A percentile compares a stretch with the other conserved stretches of the same genome.
These are phyloP conservation scores for Diorhabda elongata DNA, from an alignment of 1,140 invertebrate species.

Conservation along the genomic window DNA sequence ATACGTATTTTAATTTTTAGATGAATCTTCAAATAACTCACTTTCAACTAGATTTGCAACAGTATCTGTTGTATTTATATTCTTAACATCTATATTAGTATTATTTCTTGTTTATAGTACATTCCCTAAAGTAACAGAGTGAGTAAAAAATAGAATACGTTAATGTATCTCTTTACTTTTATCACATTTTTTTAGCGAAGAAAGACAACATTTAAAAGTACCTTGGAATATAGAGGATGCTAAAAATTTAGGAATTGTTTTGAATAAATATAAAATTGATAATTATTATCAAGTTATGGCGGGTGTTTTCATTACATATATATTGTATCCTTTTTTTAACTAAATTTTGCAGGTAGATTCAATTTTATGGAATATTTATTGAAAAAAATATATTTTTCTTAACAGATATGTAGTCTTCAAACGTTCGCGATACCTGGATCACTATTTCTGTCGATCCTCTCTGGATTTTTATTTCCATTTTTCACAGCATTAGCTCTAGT, in stretches of 20 bases:
- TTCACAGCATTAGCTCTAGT: conserved; percentile 83
- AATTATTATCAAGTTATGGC: conserved; percentile 90
- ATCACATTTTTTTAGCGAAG: conserved; percentile 66
- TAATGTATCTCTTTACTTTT: not conserved
- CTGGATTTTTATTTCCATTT: conserved; percentile 96
- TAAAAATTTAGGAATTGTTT: conserved; percentile 85
- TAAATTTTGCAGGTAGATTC: not conserved
- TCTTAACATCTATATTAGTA: conserved; percentile 58
- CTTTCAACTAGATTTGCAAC: conserved; percentile 52
- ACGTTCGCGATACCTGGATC: conserved; percentile 99
- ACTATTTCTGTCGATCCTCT: conserved; percentile 94
- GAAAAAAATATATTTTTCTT: conserved; percentile 20
- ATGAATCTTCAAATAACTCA: not conserved
- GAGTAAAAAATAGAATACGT: conserved; percentile 50
- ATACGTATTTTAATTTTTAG: not conserved
- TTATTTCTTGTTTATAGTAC: conserved; percentile 67
- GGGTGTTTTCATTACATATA: conserved; percentile 88
- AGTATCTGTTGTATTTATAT: conserved; percentile 59
- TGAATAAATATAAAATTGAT: conserved; percentile 90
- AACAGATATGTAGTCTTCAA: conserved; percentile 71
- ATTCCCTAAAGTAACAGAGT: conserved; percentile 80
- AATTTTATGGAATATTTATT: conserved; percentile 5
- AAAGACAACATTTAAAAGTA: conserved; percentile 83
- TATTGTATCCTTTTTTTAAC: conserved; percentile 90
- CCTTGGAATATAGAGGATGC: conserved; percentile 94